Evolutionary conservation across 2,888 invertebrate genomes (phyloP).

Genomic region (Buathra laborator): DNA sequence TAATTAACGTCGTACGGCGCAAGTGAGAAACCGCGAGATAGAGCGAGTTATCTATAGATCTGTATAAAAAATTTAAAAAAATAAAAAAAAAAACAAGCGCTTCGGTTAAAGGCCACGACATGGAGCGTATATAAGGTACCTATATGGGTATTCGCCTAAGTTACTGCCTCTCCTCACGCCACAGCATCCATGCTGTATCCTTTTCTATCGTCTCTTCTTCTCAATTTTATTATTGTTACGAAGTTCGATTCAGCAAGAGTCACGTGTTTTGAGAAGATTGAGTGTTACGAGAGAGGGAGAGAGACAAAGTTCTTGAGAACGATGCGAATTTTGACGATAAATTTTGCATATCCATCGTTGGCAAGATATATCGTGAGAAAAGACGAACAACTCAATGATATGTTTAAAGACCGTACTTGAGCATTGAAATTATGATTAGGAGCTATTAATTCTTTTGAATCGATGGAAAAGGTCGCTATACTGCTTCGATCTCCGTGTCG

Average conservation of each 20-base stretch:
- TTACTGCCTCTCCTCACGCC: slow-evolving; percentile 76
- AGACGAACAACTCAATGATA: background rate
- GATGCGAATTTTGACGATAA: slow-evolving; percentile 38
- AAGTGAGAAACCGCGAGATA: slow-evolving; percentile 45
- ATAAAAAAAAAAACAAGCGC: slow-evolving; percentile 22
- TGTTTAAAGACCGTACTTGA: background rate
- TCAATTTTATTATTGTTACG: background rate
- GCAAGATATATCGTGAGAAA: slow-evolving; percentile 35
- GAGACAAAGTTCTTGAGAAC: slow-evolving; percentile 36
- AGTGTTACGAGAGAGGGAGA: slow-evolving; percentile 47
- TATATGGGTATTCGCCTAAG: slow-evolving; percentile 73
- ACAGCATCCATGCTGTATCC: slow-evolving; percentile 38
- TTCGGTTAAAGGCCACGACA: slow-evolving; percentile 45
- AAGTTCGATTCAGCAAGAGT: background rate
- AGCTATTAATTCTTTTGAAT: background rate
- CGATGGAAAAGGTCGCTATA: background rate
- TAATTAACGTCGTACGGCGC: slow-evolving; percentile 79
- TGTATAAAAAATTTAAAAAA: slow-evolving; percentile 61
- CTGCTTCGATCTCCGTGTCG: background rate
- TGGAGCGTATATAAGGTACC: slow-evolving; percentile 18
- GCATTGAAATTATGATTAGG: slow-evolving; percentile 4
- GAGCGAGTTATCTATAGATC: slow-evolving; percentile 71
- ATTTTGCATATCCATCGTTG: background rate
- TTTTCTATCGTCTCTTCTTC: slow-evolving; percentile 2
- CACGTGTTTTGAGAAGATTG: slow-evolving; percentile 55